These are phyloP conservation scores for Altica lythri DNA, from an alignment of 2,888 invertebrate genomes.

Conservation along the genomic window DNA sequence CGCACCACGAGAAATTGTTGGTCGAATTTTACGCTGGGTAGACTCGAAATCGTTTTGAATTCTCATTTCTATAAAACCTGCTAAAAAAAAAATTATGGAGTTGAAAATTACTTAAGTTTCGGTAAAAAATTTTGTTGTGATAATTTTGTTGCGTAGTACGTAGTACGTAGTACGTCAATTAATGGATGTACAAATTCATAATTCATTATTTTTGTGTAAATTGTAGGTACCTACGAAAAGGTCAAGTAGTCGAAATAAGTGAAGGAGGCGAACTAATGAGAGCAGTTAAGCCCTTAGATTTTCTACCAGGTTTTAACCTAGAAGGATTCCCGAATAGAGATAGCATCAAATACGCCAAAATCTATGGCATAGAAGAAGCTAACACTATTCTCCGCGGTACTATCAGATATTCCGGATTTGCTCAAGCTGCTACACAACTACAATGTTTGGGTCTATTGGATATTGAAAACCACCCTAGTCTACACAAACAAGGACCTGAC, in stretches of 20 bases:
- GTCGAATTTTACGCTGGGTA: too few relatives aligned
- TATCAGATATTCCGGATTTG: slow-evolving; percentile 86
- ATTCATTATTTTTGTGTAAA: neutral
- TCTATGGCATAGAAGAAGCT: slow-evolving; percentile 84
- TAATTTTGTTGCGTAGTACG: too few relatives aligned
- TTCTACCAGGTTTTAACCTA: slow-evolving; percentile 93
- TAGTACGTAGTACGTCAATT: too few relatives aligned
- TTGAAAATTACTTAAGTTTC: too few relatives aligned
- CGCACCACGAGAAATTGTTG: too few relatives aligned
- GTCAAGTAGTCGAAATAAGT: slow-evolving; percentile 78
- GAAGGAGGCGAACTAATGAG: slow-evolving; percentile 91
- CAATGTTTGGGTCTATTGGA: slow-evolving; percentile 84
- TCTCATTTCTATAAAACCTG: too few relatives aligned
- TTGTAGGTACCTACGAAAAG: slow-evolving; percentile 47
- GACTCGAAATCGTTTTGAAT: too few relatives aligned
- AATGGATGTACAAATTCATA: too few relatives aligned
- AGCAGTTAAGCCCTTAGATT: slow-evolving; percentile 76
- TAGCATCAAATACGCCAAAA: slow-evolving; percentile 83
- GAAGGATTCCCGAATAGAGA: slow-evolving; percentile 98
- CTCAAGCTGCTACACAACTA: slow-evolving; percentile 84
- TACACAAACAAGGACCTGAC: slow-evolving; percentile 96
- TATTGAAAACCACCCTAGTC: slow-evolving; percentile 79
- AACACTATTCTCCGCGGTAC: slow-evolving; percentile 93
- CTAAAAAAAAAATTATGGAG: too few relatives aligned
- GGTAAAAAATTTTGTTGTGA: too few relatives aligned